phyloP scores from a whole-genome alignment of 2,797 vertebrate genomes.

The Gymnocypris eckloni region DNA sequence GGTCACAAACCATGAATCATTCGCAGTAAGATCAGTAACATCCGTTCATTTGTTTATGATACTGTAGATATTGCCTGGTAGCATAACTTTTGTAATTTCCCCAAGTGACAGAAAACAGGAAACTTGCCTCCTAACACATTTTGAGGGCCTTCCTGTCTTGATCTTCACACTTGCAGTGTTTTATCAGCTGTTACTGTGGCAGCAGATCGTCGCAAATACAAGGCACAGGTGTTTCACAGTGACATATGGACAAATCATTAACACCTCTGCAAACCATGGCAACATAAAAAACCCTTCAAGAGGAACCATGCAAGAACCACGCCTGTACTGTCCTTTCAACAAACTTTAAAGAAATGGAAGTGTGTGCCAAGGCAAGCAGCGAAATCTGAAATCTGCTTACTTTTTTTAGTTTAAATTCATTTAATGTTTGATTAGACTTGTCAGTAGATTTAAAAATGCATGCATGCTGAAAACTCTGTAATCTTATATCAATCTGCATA shows the following conservation, averaged over 20 bases:
- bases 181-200: not conserved
- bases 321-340: not conserved
- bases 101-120: slow-evolving; percentile 22
- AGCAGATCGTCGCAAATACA: not conserved
- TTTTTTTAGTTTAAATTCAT: not conserved
- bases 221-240: not conserved
- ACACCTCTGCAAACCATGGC: not conserved
- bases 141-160: not conserved
- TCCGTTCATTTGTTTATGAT: not conserved
- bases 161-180: slow-evolving; percentile 3
- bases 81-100: not conserved
- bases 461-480: not conserved
- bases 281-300: slow-evolving; percentile 21
- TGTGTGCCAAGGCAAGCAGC: not conserved
- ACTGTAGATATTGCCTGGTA: not conserved
- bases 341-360: not conserved
- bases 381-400: not conserved
- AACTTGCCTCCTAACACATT: not conserved
- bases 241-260: not conserved
- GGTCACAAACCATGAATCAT: not conserved
- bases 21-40: not conserved
- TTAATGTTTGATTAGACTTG: not conserved
- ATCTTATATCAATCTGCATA: not conserved
- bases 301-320: not conserved
- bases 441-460: not conserved